Conservation (phyloP, 2,888 invertebrate genomes). For the Patella caerulea region DNA sequence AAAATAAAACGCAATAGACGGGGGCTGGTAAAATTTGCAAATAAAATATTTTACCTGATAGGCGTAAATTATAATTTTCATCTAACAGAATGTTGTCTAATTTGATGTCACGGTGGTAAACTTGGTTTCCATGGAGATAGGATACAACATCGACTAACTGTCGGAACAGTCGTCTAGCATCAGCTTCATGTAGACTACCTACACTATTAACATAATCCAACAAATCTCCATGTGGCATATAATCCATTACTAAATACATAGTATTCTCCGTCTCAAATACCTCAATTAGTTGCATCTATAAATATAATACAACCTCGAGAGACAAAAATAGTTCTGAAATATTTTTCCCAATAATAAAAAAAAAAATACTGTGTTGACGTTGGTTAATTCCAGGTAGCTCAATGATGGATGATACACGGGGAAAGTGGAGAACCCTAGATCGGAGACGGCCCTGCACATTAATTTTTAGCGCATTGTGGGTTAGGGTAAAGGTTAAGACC, state of each 20-base stretch:
- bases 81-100: constrained; percentile 41
- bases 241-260: constrained; percentile 37
- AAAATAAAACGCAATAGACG: neutral
- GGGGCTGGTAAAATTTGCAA: no score
- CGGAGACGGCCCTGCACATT: no score
- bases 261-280: constrained; percentile 28
- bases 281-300: constrained; percentile 33
- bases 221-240: constrained; percentile 36
- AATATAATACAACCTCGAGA: no score
- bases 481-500: no score
- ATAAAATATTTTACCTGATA: constrained; percentile 31
- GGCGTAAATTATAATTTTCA: constrained; percentile 35
- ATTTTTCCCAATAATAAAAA: no score
- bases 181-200: constrained; percentile 34
- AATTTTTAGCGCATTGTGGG: no score
- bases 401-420: no score
- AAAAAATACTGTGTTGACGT: no score
- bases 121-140: constrained; percentile 30
- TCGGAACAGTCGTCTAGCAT: constrained; percentile 37
- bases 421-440: no score
- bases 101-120: constrained; percentile 43
- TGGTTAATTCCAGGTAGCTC: no score
- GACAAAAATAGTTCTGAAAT: no score
- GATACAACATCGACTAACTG: constrained; percentile 37
- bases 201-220: constrained; percentile 35